phyloP scores from a whole-genome alignment of 2,113 vertebrate species.

The Okapia johnstoni region DNA sequence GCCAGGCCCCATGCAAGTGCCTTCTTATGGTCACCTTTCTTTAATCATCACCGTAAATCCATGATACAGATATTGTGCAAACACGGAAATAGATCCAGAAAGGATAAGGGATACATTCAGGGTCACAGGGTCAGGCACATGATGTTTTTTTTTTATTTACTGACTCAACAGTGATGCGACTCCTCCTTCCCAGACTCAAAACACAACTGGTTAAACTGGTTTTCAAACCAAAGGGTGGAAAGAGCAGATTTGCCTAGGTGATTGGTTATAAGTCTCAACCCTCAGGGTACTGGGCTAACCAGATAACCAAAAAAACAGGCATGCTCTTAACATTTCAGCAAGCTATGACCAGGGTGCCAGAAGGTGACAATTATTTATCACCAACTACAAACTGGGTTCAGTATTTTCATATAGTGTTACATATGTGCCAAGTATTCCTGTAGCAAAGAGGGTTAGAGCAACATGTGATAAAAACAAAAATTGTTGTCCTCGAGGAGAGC shows the following conservation, averaged over 20 bases:
- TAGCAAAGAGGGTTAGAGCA: neutral
- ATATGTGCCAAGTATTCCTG: neutral
- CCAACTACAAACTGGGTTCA: no score
- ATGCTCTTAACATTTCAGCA: neutral
- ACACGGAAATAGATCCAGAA: neutral
- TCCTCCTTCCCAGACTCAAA: neutral
- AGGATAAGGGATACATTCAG: neutral
- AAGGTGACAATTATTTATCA: neutral
- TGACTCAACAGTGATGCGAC: neutral
- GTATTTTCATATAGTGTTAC: neutral
- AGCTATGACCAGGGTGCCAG: neutral
- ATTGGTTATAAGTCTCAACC: neutral
- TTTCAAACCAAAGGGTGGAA: neutral
- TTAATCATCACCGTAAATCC: neutral
- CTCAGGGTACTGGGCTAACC: no score
- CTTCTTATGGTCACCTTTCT: neutral
- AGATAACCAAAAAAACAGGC: neutral
- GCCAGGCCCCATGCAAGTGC: neutral
- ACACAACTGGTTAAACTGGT: neutral
- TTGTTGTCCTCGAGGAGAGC: neutral
- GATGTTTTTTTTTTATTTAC: neutral
- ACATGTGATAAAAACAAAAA: neutral
- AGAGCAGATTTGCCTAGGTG: no score
- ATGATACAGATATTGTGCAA: neutral
- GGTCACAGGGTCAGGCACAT: neutral